Percentiles rank a stretch among this genome's conserved stretches.
These are phyloP conservation scores for Melieria picta DNA, from an alignment of 2,888 invertebrate genomes.

Conservation along the genomic window DNA sequence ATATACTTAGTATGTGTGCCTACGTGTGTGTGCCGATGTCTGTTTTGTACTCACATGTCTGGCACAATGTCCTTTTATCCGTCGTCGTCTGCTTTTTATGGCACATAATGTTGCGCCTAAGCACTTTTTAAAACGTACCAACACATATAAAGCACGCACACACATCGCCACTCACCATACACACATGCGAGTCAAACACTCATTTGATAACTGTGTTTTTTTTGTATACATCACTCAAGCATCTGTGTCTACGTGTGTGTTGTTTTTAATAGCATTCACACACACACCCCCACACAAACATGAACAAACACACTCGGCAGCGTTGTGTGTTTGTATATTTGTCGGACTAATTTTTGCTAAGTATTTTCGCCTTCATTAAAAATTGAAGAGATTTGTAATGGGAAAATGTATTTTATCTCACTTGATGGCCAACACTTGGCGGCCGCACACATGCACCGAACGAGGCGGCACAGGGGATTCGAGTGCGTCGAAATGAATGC, in stretches of 20 bases:
- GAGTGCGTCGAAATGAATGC: too few species aligned
- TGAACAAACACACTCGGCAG: too few species aligned
- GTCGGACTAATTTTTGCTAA: constrained; percentile 4
- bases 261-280: constrained; percentile 5
- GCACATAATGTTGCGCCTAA: constrained; percentile 21
- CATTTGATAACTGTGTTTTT: neutral
- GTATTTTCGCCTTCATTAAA: constrained; percentile 20
- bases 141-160: neutral
- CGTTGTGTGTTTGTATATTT: neutral
- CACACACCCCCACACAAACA: neutral
- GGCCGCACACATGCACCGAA: too few species aligned
- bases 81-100: constrained; percentile 23
- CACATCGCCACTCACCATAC: neutral
- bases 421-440: too few species aligned
- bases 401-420: neutral
- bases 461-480: too few species aligned
- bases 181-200: constrained; percentile 5
- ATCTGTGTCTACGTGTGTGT: neutral
- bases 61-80: constrained; percentile 19
- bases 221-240: neutral
- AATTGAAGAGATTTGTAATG: constrained; percentile 21
- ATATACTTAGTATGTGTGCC: neutral
- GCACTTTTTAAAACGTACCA: constrained; percentile 22
- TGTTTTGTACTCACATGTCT: constrained; percentile 1
- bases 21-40: neutral